Evolutionary conservation across 1,140 invertebrate genomes (phyloP).

Genomic region (Antheraea pernyi): DNA sequence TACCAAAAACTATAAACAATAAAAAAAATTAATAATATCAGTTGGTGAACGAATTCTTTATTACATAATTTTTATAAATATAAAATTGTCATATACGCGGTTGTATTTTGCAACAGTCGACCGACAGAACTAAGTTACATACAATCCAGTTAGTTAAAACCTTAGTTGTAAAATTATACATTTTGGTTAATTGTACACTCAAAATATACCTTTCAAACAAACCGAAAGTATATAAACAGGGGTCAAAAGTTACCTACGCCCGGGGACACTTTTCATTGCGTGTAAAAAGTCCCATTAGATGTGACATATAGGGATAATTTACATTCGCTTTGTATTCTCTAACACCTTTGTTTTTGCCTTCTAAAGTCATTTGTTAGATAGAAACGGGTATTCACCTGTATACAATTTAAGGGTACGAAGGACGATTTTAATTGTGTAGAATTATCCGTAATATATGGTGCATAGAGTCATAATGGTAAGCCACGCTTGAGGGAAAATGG

Average conservation of each 20-base stretch:
- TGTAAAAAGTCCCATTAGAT: constrained; percentile 20
- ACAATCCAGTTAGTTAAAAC: background rate
- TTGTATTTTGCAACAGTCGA: background rate
- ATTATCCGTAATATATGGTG: background rate
- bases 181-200: background rate
- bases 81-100: background rate
- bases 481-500: too few species aligned
- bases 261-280: constrained; percentile 7
- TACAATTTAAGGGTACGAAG: background rate
- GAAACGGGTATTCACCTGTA: background rate
- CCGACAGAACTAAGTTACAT: background rate
- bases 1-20: too few species aligned
- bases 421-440: background rate
- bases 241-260: constrained; percentile 19
- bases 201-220: background rate
- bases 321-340: constrained; percentile 9
- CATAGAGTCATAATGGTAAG: too few species aligned
- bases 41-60: too few species aligned
- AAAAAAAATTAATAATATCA: too few species aligned
- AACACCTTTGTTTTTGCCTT: constrained; percentile 13
- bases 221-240: constrained; percentile 18
- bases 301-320: constrained; percentile 20
- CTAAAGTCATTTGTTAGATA: constrained; percentile 14
- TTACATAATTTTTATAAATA: too few species aligned
- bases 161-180: background rate